Percentiles rank a stretch among this genome's conserved stretches.
Evolutionary conservation across 1,140 invertebrate genomes (phyloP).

Genomic region (Latrodectus geometricus): DNA sequence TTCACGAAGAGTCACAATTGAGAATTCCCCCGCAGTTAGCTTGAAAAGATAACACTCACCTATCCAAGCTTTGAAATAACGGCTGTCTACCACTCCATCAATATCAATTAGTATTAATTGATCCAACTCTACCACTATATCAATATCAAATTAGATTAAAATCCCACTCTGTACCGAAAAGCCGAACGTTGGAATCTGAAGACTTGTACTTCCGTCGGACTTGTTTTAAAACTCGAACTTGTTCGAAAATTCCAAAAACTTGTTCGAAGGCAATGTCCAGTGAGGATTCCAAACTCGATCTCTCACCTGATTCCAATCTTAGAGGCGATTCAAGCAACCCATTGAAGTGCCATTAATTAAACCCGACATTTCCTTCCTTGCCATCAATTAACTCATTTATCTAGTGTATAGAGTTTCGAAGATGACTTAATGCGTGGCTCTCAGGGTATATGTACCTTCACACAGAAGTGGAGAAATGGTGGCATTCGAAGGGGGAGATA

Average conservation of each 20-base stretch:
- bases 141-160: too few species aligned
- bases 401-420: background rate
- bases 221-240: background rate
- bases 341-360: background rate
- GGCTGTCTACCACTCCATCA: too few species aligned
- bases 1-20: too few species aligned
- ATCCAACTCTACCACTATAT: too few species aligned
- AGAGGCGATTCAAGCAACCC: background rate
- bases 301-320: background rate
- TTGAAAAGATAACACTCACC: too few species aligned
- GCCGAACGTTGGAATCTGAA: background rate
- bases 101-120: too few species aligned
- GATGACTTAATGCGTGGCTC: background rate
- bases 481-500: background rate
- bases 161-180: background rate
- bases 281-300: background rate
- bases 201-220: background rate
- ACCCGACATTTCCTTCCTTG: background rate
- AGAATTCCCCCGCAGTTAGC: too few species aligned
- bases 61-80: too few species aligned
- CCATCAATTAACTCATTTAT: background rate
- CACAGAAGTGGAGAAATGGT: background rate
- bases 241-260: background rate
- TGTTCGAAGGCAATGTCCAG: background rate
- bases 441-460: background rate